Evolutionary conservation across 53 echinoderm and acorn worm genomes (phyloP).

Genomic region (Holothuria scabra): DNA sequence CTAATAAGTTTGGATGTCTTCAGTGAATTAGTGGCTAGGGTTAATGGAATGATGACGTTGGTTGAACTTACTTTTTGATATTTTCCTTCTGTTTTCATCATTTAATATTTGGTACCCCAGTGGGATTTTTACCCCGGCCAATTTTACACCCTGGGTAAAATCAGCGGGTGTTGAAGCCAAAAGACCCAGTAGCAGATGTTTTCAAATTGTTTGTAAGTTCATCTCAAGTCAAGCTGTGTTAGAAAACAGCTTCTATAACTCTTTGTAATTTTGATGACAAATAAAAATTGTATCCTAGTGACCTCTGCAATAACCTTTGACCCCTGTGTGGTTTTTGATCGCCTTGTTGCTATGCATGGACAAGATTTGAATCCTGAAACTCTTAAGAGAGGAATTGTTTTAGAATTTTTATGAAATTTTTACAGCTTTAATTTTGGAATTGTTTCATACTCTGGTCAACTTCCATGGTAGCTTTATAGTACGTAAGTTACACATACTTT

Average conservation of each 20-base stretch:
- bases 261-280: background rate
- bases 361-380: too few relatives aligned
- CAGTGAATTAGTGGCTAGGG: too few relatives aligned
- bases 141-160: conserved; percentile 10
- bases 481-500: too few relatives aligned
- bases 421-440: too few relatives aligned
- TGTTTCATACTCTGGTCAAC: too few relatives aligned
- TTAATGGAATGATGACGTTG: too few relatives aligned
- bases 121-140: conserved; percentile 6
- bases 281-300: conserved; percentile 9
- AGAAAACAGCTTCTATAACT: background rate
- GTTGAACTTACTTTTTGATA: too few relatives aligned
- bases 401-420: too few relatives aligned
- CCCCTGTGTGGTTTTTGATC: background rate
- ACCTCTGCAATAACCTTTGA: conserved; percentile 9
- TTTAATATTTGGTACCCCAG: background rate
- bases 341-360: conserved; percentile 26
- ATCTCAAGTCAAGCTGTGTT: conserved; percentile 10
- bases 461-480: too few relatives aligned
- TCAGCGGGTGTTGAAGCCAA: conserved; percentile 24
- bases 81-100: too few relatives aligned
- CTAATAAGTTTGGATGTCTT: too few relatives aligned
- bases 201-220: conserved; percentile 1
- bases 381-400: too few relatives aligned
- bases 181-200: conserved; percentile 7